Percentiles rank a stretch among this genome's conserved stretches.
Evolutionary conservation across 2,113 vertebrate species (phyloP).

Genomic region (Brachypodius melanocephalos): DNA sequence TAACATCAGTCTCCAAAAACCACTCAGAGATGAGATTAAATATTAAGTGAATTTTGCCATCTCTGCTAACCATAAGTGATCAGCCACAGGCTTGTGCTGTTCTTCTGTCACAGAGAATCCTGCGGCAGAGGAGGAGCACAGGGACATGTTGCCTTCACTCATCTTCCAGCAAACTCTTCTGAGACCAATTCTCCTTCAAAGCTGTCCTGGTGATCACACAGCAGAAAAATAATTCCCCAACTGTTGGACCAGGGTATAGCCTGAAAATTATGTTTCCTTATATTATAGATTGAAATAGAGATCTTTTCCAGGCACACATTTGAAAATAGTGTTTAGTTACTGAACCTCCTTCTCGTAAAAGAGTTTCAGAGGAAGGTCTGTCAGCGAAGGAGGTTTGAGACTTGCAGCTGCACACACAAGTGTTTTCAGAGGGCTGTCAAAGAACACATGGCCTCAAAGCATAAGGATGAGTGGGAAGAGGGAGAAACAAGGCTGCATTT

Average conservation of each 20-base stretch:
- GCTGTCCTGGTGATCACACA: neutral
- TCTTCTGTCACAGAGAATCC: neutral
- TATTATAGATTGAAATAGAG: neutral
- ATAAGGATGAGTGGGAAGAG: neutral
- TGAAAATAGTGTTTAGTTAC: neutral
- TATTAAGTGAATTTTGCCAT: neutral
- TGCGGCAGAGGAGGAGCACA: neutral
- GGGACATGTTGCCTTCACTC: rapidly evolving
- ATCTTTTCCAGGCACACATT: neutral
- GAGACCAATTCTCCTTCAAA: neutral
- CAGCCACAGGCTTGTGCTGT: neutral
- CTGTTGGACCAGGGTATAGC: neutral
- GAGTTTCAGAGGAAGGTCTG: neutral
- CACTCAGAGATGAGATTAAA: neutral
- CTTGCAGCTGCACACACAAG: neutral
- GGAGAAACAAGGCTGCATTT: constrained; percentile 6
- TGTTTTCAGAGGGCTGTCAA: neutral
- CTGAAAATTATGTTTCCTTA: neutral
- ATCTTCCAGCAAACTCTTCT: neutral
- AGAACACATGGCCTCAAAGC: neutral
- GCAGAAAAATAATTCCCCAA: neutral
- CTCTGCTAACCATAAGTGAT: neutral
- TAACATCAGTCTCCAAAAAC: neutral
- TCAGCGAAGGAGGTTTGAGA: neutral
- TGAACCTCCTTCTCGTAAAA: neutral